Conservation (phyloP, 2,888 invertebrate species). For the Aphidius colemani region DNA sequence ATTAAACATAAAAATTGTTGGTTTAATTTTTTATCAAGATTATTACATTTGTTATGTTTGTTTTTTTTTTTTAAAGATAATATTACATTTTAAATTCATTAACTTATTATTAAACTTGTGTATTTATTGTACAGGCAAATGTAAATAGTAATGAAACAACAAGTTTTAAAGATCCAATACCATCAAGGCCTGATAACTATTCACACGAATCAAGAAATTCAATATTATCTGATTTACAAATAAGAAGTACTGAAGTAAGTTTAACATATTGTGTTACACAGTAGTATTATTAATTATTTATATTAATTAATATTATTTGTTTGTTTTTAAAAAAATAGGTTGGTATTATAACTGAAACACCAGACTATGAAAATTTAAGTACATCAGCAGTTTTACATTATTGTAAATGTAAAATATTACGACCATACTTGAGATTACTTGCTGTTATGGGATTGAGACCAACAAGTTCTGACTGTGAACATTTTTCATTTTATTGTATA, state of each 20-base stretch:
- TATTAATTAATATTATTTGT: no score
- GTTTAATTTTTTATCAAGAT: constrained; percentile 35
- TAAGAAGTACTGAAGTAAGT: constrained; percentile 55
- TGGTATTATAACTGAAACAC: constrained; percentile 72
- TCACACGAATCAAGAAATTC: constrained; percentile 48
- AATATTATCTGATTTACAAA: constrained; percentile 49
- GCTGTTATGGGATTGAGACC: constrained; percentile 78
- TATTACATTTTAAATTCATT: not conserved
- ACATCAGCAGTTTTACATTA: constrained; percentile 80
- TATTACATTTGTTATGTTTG: constrained; percentile 16
- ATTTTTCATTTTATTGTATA: constrained; percentile 66
- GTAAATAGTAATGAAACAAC: constrained; percentile 43
- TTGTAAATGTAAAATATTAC: constrained; percentile 81
- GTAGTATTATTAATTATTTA: constrained; percentile 40
- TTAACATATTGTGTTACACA: constrained; percentile 3
- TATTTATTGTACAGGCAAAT: constrained; percentile 40
- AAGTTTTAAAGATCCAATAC: constrained; percentile 45
- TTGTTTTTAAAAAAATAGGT: constrained; percentile 60
- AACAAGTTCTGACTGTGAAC: constrained; percentile 68
- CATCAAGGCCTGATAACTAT: constrained; percentile 32
- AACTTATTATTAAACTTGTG: no score
- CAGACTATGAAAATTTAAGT: constrained; percentile 71
- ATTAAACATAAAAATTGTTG: constrained; percentile 32
- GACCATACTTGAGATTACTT: constrained; percentile 76
- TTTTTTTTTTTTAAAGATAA: constrained; percentile 26